Evolutionary conservation across 2,888 invertebrate species (phyloP).

Genomic region (Chrysotoxum bicinctum): DNA sequence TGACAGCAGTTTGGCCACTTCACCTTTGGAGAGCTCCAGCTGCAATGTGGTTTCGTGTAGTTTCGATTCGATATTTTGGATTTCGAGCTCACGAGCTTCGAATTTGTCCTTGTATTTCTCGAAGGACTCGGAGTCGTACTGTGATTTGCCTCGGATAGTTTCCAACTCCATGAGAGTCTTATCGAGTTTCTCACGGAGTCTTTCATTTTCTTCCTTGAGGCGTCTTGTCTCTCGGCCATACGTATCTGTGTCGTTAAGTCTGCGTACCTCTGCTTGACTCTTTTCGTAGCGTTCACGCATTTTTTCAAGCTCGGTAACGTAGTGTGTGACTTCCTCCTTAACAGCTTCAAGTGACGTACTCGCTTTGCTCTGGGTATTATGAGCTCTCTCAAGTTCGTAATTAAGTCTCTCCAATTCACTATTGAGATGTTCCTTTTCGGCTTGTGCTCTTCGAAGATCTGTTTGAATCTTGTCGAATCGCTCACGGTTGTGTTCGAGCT

Average conservation of each 20-base stretch:
- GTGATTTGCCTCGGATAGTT: constrained; percentile 90
- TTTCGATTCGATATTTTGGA: constrained; percentile 89
- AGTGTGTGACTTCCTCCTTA: constrained; percentile 93
- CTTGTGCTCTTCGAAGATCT: constrained; percentile 90
- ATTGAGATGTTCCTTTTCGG: constrained; percentile 92
- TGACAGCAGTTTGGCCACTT: constrained; percentile 88
- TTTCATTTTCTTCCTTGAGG: constrained; percentile 91
- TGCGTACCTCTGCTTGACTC: constrained; percentile 90
- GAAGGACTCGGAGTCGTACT: constrained; percentile 88
- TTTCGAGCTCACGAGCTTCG: constrained; percentile 88
- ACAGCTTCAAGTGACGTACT: constrained; percentile 93
- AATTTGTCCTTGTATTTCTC: constrained; percentile 90
- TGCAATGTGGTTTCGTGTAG: constrained; percentile 91
- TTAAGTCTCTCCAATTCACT: constrained; percentile 92
- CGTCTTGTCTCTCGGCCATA: constrained; percentile 90
- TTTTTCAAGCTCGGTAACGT: constrained; percentile 94
- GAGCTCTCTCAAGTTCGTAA: constrained; percentile 93
- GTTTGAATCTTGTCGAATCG: constrained; percentile 94
- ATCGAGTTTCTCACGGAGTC: constrained; percentile 90
- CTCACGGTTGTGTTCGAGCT: constrained; percentile 93
- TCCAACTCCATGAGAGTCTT: constrained; percentile 91
- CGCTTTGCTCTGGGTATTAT: constrained; percentile 92
- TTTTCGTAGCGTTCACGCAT: constrained; percentile 95
- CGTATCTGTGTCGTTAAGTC: constrained; percentile 91
- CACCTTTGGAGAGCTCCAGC: constrained; percentile 89